Percentiles rank a stretch among this genome's conserved stretches.
Evolutionary conservation across 2,113 vertebrate genomes (phyloP).

Genomic region (Hydrochoerus hydrochaeris): DNA sequence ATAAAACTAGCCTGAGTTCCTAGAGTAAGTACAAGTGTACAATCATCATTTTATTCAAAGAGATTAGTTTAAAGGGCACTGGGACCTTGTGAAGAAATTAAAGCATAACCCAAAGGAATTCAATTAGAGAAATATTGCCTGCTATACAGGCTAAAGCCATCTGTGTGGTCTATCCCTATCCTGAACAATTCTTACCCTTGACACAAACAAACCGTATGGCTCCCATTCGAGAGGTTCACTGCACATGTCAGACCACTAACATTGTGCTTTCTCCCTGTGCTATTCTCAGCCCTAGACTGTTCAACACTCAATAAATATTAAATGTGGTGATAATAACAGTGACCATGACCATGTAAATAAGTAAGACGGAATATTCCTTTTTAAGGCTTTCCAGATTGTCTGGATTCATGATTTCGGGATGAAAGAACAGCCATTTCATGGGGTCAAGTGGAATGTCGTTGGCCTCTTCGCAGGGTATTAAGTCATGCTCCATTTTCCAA

Average conservation of each 20-base stretch:
- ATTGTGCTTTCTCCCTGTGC: neutral
- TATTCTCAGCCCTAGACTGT: slow-evolving; percentile 38
- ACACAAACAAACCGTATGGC: neutral
- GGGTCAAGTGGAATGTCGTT: neutral
- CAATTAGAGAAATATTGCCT: rapidly evolving
- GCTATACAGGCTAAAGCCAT: neutral
- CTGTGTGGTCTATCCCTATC: neutral
- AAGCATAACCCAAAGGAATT: neutral
- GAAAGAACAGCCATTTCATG: neutral
- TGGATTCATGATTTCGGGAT: slow-evolving; percentile 50
- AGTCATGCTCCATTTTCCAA: neutral
- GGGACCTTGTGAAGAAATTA: neutral
- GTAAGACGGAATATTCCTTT: slow-evolving; percentile 67
- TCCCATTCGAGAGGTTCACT: neutral
- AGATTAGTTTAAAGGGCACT: slow-evolving; percentile 16
- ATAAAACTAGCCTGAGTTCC: slow-evolving; percentile 14
- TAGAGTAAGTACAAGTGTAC: neutral
- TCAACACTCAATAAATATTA: slow-evolving; percentile 71
- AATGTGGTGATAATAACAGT: slow-evolving; percentile 63
- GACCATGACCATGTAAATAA: slow-evolving; percentile 62
- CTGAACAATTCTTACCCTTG: neutral
- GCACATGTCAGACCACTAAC: neutral
- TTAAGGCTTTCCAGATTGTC: slow-evolving; percentile 20
- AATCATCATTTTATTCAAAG: slow-evolving; percentile 4
- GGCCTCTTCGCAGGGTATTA: neutral